A percentile compares a stretch with the other conserved stretches of the same genome.
Evolutionary conservation across 1,140 invertebrate species (phyloP).

Genomic region (Trichoplusia ni): DNA sequence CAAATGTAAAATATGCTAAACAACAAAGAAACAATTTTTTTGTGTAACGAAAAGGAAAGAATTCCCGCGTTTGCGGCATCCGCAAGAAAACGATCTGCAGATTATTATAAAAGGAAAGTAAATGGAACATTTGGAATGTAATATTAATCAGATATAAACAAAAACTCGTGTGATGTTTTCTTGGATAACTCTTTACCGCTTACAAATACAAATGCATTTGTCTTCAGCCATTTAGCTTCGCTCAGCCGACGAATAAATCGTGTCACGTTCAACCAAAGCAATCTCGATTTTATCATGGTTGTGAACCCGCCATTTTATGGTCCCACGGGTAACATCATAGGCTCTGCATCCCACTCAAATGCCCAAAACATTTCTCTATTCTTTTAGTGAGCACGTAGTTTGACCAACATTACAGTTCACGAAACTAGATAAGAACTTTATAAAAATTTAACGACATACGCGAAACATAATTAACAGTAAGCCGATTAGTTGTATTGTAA

Average conservation of each 20-base stretch:
- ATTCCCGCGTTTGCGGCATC: slow-evolving; percentile 1
- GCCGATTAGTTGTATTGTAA: not conserved
- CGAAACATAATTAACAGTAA: too few species aligned
- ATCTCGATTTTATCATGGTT: slow-evolving; percentile 50
- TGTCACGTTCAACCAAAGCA: slow-evolving; percentile 44
- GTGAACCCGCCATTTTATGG: slow-evolving; percentile 40
- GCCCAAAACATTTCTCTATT: slow-evolving; percentile 32
- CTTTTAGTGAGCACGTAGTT: slow-evolving; percentile 14
- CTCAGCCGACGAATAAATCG: slow-evolving; percentile 29
- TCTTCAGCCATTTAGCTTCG: slow-evolving; percentile 11
- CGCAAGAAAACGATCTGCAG: not conserved
- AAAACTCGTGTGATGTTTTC: not conserved
- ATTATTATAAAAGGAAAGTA: not conserved
- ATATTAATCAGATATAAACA: not conserved
- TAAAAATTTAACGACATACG: too few species aligned
- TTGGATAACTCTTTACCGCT: slow-evolving; percentile 1
- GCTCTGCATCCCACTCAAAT: slow-evolving; percentile 26
- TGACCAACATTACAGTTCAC: not conserved
- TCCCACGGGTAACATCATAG: slow-evolving; percentile 33
- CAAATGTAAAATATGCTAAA: slow-evolving; percentile 21
- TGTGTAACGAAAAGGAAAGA: not conserved
- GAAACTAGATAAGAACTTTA: not conserved
- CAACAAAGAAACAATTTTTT: slow-evolving; percentile 17
- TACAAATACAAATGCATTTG: slow-evolving; percentile 6
- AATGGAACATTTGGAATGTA: not conserved